Conservation (phyloP, 2,113 vertebrate genomes). For the Peucedramus taeniatus region DNA sequence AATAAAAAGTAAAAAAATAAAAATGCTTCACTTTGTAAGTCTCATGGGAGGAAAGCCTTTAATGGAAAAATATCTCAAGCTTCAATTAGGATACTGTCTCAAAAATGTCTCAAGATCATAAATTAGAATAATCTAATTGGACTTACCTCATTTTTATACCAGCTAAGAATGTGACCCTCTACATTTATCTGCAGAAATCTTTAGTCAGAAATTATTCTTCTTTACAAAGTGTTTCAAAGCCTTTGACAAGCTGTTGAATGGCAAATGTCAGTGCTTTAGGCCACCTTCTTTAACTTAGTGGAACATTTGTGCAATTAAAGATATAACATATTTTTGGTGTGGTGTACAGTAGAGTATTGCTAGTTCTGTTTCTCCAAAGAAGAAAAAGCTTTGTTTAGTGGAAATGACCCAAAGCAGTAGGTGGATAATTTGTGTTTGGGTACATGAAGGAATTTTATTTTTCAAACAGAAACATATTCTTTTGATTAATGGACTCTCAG, state of each 20-base stretch:
- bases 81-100: neutral
- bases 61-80: neutral
- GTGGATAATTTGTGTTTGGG: neutral
- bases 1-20: neutral
- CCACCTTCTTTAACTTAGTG: neutral
- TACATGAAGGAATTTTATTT: slow-evolving; percentile 7
- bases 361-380: neutral
- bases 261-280: neutral
- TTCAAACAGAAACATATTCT: neutral
- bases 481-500: slow-evolving; percentile 1
- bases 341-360: neutral
- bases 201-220: neutral
- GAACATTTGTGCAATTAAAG: slow-evolving; percentile 5
- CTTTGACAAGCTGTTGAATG: neutral
- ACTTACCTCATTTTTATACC: neutral
- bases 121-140: neutral
- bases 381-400: neutral
- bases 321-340: neutral
- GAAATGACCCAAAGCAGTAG: neutral
- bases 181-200: neutral
- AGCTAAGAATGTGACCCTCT: neutral
- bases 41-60: neutral
- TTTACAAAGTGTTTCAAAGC: neutral
- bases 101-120: neutral
- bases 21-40: neutral